These are phyloP conservation scores for Ovis aries DNA, from an alignment of 2,113 vertebrate species.

Conservation along the genomic window ARS-UI_Ramb_v3.0 NC_056068.1:41035001-41035500, in stretches of 20 bases:
- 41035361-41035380: slow-evolving; percentile 21
- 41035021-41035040: background rate
- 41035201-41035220: background rate
- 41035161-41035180: background rate
- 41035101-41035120: background rate
- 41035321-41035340: background rate
- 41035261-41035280: background rate
- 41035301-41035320: background rate
- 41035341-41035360: background rate
- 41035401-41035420: background rate
- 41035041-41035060: background rate
- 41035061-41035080: background rate
- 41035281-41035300: background rate
- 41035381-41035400: background rate
- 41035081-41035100: background rate
- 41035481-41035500: background rate
- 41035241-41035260: background rate
- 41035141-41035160: background rate
- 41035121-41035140: background rate
- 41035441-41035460: background rate
- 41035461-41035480: slow-evolving; percentile 41
- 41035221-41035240: background rate
- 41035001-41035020: fast-evolving
- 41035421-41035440: background rate
- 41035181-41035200: background rate